Evolutionary conservation across 2,113 vertebrate genomes (phyloP).

Genomic region (Artemisiospiza belli): DNA sequence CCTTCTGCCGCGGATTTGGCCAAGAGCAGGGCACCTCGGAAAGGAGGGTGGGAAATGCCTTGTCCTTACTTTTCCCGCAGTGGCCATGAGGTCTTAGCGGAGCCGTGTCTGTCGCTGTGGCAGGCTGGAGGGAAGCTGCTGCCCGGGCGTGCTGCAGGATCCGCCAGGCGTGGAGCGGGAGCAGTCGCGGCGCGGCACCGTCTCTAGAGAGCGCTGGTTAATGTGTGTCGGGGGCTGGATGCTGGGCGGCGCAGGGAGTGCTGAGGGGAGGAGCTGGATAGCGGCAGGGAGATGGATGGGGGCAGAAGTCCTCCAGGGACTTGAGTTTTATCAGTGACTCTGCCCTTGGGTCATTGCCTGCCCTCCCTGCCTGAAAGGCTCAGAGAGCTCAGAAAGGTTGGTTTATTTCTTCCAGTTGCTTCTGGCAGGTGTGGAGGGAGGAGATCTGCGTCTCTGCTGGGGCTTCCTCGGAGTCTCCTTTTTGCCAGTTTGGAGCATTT

Average conservation of each 20-base stretch:
- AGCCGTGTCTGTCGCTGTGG: background rate
- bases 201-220: background rate
- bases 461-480: too few species aligned
- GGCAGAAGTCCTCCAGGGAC: background rate
- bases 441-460: too few species aligned
- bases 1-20: background rate
- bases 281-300: background rate
- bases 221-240: accelerated
- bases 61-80: slow-evolving; percentile 56
- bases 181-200: accelerated
- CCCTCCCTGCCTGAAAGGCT: too few species aligned
- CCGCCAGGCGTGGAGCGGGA: accelerated
- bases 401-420: too few species aligned
- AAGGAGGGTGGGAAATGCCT: accelerated
- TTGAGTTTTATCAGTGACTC: background rate
- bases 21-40: background rate
- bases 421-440: too few species aligned
- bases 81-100: slow-evolving; percentile 49
- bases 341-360: background rate
- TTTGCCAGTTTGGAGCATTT: too few species aligned
- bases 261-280: background rate
- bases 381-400: too few species aligned
- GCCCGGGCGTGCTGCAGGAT: accelerated
- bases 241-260: background rate
- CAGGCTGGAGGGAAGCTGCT: background rate